Evolutionary conservation across 1,140 invertebrate species (phyloP), one percentile per base, ranked within the genome.

Genomic region (Drosophila truncata): DNA sequence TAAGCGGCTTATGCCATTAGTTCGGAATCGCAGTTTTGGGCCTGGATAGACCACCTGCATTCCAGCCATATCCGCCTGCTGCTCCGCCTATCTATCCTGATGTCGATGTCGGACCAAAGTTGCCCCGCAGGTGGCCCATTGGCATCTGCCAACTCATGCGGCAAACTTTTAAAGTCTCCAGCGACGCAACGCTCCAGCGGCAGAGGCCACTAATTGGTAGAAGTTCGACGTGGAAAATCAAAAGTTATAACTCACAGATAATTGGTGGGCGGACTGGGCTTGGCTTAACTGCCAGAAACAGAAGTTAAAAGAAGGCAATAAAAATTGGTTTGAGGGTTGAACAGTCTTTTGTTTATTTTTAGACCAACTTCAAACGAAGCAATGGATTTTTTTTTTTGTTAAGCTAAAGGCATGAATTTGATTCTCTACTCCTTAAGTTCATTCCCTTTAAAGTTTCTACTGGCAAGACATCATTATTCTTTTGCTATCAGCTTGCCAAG

Each of bases 1-100:
- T 82, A 82, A 82, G 80, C 80, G 71, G 80, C 80, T 82, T 82
- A 82, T 82, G 80, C 80, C 80, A 82, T 82, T 82, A 82, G 80
- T 82, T 70, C 47, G 60, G 33, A 74, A 59, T 75, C 80, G 71
- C 54, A 50, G 69, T 55, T 60, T 60, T 37, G 65, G 14, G 39
- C 2, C 64, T 27, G 44, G 44, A 70, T 37, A 14, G 31, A 23
- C 35, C 66, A 71, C 69, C 66, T 72, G 35, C 69, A 69, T 52
- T 29, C 67, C 52, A 4, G 31, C 44, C 25, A 66, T 37, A 23
- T 23, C 61, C 27, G 37, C 37, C 25, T n/a, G n/a, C 27, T 29
- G 33, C 33, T 37, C 23, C 18, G 25, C 33, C 20, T 44, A 41
- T 62, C 57, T 62, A 74, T 62, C 47, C 47, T 8, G n/a, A 20